Percentiles rank a stretch among this genome's conserved stretches.
phyloP scores from a whole-genome alignment of 2,113 vertebrate genomes.

The Toxostoma redivivum region DNA sequence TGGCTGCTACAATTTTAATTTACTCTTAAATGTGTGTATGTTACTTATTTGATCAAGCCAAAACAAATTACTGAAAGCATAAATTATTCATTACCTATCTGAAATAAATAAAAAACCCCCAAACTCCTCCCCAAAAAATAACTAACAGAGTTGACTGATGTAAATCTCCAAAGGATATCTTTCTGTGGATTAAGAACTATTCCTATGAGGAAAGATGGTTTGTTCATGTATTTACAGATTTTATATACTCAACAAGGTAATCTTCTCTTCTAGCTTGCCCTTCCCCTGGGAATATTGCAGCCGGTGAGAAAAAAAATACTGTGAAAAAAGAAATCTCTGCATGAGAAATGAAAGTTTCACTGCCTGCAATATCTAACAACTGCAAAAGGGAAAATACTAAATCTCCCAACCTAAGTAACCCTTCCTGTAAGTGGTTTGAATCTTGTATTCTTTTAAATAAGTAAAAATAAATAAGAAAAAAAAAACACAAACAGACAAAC shows the following conservation, averaged over 20 bases:
- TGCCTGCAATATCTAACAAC: neutral
- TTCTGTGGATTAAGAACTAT: neutral
- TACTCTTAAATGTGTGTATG: neutral
- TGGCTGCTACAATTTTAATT: neutral
- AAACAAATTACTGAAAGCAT: neutral
- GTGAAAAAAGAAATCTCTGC: neutral
- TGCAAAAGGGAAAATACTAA: neutral
- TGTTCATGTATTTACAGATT: neutral
- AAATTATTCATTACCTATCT: neutral
- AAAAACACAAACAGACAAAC: too few relatives aligned
- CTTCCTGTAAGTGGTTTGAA: neutral
- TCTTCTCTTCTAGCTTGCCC: neutral
- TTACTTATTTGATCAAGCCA: neutral
- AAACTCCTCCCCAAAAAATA: neutral
- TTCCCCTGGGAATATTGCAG: neutral
- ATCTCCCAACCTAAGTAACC: neutral
- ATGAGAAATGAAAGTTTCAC: neutral
- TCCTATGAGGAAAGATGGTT: neutral
- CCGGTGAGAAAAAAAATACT: neutral
- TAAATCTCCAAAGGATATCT: neutral
- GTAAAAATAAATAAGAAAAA: neutral
- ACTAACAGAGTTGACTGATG: neutral
- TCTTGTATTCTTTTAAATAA: neutral
- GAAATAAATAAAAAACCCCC: neutral
- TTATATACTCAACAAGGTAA: neutral